Percentiles rank a stretch among this genome's conserved stretches.
phyloP scores from a whole-genome alignment of 2,797 vertebrate genomes.

The Etheostoma nigrum region DNA sequence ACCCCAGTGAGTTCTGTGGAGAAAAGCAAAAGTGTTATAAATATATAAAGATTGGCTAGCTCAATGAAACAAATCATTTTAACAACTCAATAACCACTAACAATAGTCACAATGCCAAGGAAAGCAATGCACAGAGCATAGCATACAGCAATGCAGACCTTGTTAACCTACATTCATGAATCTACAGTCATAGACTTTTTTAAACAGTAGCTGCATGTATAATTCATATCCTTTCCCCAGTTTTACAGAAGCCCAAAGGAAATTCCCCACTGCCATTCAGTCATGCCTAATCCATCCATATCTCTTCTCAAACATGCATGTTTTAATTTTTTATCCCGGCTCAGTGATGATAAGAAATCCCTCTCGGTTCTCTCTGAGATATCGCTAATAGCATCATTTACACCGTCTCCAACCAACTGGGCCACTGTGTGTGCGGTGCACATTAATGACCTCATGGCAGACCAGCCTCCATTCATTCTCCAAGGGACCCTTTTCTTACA shows the following conservation, averaged over 20 bases:
- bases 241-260: constrained; percentile 33
- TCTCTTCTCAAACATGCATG: constrained; percentile 41
- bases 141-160: not conserved
- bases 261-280: constrained; percentile 27
- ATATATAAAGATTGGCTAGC: not conserved
- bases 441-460: constrained; percentile 49
- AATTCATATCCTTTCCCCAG: constrained; percentile 53
- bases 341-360: constrained; percentile 49
- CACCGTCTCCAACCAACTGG: constrained; percentile 49
- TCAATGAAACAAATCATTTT: not conserved
- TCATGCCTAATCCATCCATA: constrained; percentile 47
- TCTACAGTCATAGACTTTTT: constrained; percentile 30
- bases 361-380: constrained; percentile 33
- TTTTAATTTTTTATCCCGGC: constrained; percentile 34
- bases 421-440: constrained; percentile 42
- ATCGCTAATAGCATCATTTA: constrained; percentile 62
- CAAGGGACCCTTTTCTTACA: constrained; percentile 22
- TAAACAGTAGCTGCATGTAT: constrained; percentile 29
- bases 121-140: not conserved
- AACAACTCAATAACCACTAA: not conserved
- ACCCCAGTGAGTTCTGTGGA: not conserved
- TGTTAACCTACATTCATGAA: constrained; percentile 52
- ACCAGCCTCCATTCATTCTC: constrained; percentile 52
- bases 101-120: not conserved
- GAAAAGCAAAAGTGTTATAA: not conserved